Evolutionary conservation across 2,113 vertebrate genomes (phyloP).

Genomic region (Irena cyanogastra): DNA sequence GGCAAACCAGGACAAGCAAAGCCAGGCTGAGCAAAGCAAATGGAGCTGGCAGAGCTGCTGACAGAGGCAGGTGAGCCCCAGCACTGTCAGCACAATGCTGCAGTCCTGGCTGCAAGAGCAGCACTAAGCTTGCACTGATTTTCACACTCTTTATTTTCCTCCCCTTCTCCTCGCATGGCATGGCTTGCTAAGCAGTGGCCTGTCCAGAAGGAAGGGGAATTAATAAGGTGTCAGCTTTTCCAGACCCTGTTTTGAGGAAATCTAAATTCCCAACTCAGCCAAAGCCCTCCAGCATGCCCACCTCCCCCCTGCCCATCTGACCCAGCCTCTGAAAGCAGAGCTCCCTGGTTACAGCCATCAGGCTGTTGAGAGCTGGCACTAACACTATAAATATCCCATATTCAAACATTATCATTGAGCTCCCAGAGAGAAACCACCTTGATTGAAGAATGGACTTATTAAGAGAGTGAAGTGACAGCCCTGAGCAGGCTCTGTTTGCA

Average conservation of each 20-base stretch:
- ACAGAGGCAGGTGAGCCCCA: background rate
- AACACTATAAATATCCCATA: background rate
- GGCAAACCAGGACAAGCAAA: background rate
- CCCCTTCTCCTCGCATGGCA: fast-evolving
- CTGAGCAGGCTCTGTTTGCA: background rate
- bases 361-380: background rate
- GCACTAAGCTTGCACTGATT: background rate
- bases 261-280: background rate
- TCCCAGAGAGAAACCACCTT: constrained; percentile 3
- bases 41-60: constrained; percentile 10
- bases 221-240: background rate
- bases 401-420: background rate
- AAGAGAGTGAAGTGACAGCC: constrained; percentile 18
- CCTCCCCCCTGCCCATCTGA: background rate
- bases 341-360: background rate
- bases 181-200: background rate
- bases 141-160: background rate
- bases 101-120: background rate
- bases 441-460: constrained; percentile 42
- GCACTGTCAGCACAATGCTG: background rate
- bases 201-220: background rate
- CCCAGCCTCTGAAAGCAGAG: background rate
- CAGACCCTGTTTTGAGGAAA: background rate
- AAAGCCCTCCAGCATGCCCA: background rate
- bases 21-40: background rate